phyloP scores from a whole-genome alignment of 1,140 invertebrate species.

The Myzus persicae region DNA sequence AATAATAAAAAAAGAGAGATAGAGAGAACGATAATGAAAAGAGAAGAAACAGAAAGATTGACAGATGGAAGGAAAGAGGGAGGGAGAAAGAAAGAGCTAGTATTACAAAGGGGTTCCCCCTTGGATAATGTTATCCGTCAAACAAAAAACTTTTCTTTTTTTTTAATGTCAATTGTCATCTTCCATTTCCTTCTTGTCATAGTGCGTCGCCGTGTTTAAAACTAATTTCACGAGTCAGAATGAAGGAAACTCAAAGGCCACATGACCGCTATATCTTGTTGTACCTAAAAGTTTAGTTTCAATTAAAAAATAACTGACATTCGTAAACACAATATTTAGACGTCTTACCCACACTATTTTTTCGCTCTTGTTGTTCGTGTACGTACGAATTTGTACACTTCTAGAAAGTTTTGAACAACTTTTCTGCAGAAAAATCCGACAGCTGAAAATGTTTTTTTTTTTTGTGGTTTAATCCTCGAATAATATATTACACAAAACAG shows the following conservation, averaged over 20 bases:
- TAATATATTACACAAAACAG: background rate
- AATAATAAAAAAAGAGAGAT: background rate
- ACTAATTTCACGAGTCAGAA: slow-evolving; percentile 22
- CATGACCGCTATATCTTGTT: background rate
- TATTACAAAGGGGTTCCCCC: background rate
- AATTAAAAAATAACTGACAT: slow-evolving; percentile 40
- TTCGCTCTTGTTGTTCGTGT: background rate
- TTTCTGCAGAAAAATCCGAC: background rate
- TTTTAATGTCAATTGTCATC: slow-evolving; percentile 33
- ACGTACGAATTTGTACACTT: background rate
- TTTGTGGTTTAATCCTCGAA: background rate
- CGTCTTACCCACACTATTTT: background rate
- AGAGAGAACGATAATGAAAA: too few relatives aligned
- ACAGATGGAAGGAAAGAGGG: too few relatives aligned
- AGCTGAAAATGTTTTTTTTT: slow-evolving; percentile 29
- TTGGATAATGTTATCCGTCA: slow-evolving; percentile 19
- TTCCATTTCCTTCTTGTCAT: background rate
- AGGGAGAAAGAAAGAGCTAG: background rate
- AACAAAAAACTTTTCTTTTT: slow-evolving; percentile 29
- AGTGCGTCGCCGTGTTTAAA: background rate
- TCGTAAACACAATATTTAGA: slow-evolving; percentile 28
- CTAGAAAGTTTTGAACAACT: background rate
- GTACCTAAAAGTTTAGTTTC: slow-evolving; percentile 30
- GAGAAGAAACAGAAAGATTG: background rate
- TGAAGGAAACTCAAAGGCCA: background rate